phyloP scores from a whole-genome alignment of 2,888 invertebrate species.

The Pyrrhia umbra region DNA sequence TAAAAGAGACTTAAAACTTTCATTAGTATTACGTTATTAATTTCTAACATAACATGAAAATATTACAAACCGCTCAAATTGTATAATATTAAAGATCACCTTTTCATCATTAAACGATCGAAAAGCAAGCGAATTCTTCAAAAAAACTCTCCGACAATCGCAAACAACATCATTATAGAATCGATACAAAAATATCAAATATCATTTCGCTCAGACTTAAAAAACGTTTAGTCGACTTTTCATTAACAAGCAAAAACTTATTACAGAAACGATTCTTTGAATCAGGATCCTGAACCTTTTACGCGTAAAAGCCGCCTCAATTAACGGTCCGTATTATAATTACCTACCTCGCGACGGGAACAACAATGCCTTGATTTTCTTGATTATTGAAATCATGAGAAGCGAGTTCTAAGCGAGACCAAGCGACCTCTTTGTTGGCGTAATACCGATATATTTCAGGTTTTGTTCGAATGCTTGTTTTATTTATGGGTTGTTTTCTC shows the following conservation, averaged over 20 bases:
- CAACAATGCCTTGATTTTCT: constrained; percentile 16
- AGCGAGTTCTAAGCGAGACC: not conserved
- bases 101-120: constrained; percentile 10
- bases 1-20: no score
- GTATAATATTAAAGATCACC: not conserved
- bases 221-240: constrained; percentile 16
- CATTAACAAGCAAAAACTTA: constrained; percentile 15
- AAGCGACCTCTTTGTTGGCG: constrained; percentile 10
- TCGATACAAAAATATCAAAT: constrained; percentile 16
- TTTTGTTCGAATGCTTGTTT: constrained; percentile 24
- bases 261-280: constrained; percentile 11
- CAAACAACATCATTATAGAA: constrained; percentile 24
- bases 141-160: constrained; percentile 15
- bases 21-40: no score
- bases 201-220: constrained; percentile 23
- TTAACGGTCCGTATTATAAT: constrained; percentile 26
- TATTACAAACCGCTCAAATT: not conserved
- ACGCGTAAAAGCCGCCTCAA: constrained; percentile 16
- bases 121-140: constrained; percentile 8
- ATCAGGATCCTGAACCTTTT: not conserved
- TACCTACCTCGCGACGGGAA: constrained; percentile 11
- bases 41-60: constrained; percentile 2
- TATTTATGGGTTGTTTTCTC: constrained; percentile 32
- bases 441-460: constrained; percentile 30
- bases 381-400: constrained; percentile 24